phyloP scores from a whole-genome alignment of 1,140 invertebrate species.

The Potamilus streckersoni region DNA sequence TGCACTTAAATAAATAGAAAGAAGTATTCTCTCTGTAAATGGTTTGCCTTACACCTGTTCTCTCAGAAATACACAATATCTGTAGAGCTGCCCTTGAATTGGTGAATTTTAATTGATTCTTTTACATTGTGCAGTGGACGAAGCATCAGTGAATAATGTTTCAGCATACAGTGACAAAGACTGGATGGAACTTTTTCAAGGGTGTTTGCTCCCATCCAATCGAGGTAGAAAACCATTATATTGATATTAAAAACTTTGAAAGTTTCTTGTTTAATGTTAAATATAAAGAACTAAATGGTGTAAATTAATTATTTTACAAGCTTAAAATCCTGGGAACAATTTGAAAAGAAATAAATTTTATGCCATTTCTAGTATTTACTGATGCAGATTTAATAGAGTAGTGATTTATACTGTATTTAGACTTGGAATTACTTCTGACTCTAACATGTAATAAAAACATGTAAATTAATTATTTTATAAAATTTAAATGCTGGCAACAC shows the following conservation, averaged over 20 bases:
- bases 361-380: too few relatives aligned
- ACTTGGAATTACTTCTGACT: not conserved
- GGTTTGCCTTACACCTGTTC: too few relatives aligned
- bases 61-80: too few relatives aligned
- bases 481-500: not conserved
- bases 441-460: not conserved
- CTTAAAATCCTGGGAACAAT: too few relatives aligned
- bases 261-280: too few relatives aligned
- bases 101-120: not conserved
- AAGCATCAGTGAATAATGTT: slow-evolving; percentile 75
- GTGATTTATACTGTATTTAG: not conserved
- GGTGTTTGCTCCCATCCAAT: slow-evolving; percentile 23
- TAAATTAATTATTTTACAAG: too few relatives aligned
- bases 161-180: slow-evolving; percentile 81
- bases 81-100: not conserved
- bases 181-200: slow-evolving; percentile 78
- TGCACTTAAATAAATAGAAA: not conserved
- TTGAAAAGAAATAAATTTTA: too few relatives aligned
- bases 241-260: too few relatives aligned
- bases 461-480: not conserved
- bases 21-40: too few relatives aligned
- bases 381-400: too few relatives aligned
- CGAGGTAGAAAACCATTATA: too few relatives aligned
- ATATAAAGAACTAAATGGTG: too few relatives aligned
- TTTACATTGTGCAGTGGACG: slow-evolving; percentile 76